These are phyloP conservation scores for Bombyx mandarina DNA, from an alignment of 1,140 invertebrate species.

Conservation along the genomic window DNA sequence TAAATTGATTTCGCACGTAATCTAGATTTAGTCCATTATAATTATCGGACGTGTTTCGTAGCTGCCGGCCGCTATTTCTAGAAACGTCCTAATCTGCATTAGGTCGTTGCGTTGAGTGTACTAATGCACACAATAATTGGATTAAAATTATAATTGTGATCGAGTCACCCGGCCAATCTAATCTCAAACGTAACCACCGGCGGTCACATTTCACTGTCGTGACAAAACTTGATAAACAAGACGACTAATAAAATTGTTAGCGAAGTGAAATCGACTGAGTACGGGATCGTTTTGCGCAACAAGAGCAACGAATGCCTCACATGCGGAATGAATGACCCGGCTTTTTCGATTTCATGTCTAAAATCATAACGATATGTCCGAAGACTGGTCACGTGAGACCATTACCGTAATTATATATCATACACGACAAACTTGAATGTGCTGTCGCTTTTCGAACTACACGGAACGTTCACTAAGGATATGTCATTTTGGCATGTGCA, in stretches of 20 bases:
- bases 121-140: too few relatives aligned
- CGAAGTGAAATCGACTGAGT: conserved; percentile 41
- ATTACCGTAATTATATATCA: conserved; percentile 51
- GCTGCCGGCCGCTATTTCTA: too few relatives aligned
- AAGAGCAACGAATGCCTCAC: conserved; percentile 19
- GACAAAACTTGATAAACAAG: conserved; percentile 30
- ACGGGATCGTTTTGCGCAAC: conserved; percentile 34
- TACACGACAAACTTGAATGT: conserved; percentile 20
- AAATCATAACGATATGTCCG: conserved; percentile 54
- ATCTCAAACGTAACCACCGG: not conserved
- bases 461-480: conserved; percentile 6
- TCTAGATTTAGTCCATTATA: too few relatives aligned
- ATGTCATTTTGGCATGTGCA: conserved; percentile 21
- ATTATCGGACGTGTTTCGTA: too few relatives aligned
- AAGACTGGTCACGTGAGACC: conserved; percentile 40
- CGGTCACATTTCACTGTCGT: conserved; percentile 14
- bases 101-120: too few relatives aligned
- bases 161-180: too few relatives aligned
- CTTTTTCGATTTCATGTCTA: conserved; percentile 52
- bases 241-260: conserved; percentile 9
- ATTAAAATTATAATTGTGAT: too few relatives aligned
- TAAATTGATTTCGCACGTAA: too few relatives aligned
- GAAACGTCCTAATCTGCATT: too few relatives aligned
- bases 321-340: conserved; percentile 38
- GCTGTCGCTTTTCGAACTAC: conserved; percentile 7